Percentiles rank a stretch among this genome's conserved stretches.
Evolutionary conservation across 2,888 invertebrate genomes (phyloP).

Genomic region (Rhyacophila evoluta): DNA sequence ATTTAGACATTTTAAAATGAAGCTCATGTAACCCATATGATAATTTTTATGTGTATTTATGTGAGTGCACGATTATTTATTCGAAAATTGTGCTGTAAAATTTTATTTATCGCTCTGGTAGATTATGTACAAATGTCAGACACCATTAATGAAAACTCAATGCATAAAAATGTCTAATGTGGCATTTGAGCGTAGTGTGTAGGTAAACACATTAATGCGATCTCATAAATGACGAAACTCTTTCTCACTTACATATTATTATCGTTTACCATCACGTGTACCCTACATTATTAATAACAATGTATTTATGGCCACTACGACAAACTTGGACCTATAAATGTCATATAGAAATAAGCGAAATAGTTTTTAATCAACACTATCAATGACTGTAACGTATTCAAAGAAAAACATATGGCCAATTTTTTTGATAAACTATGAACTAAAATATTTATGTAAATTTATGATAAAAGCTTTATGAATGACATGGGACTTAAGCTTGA

Average conservation of each 20-base stretch:
- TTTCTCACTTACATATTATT: constrained; percentile 18
- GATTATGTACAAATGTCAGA: constrained; percentile 31
- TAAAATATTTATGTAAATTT: too few species aligned
- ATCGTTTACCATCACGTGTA: too few species aligned
- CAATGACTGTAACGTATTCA: too few species aligned
- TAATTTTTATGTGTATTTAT: neutral
- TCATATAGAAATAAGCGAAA: too few species aligned
- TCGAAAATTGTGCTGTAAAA: constrained; percentile 29
- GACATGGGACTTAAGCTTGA: too few species aligned
- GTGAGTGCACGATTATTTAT: constrained; percentile 11
- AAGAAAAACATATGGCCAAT: too few species aligned
- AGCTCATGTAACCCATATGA: neutral
- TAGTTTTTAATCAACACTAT: too few species aligned
- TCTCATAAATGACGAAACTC: constrained; percentile 20
- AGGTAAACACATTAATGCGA: constrained; percentile 38
- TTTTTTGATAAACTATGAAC: too few species aligned
- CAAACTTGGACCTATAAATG: too few species aligned
- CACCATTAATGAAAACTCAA: constrained; percentile 39
- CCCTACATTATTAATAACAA: too few species aligned
- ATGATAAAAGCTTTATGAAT: too few species aligned
- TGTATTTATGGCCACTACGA: too few species aligned
- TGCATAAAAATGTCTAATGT: constrained; percentile 35
- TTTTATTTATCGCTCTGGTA: constrained; percentile 37
- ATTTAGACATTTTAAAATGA: neutral
- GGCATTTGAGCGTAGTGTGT: constrained; percentile 32